These are phyloP conservation scores for Mesorhabditis sp. DNA, from an alignment of 2,888 invertebrate species.

Conservation along the genomic window DNA sequence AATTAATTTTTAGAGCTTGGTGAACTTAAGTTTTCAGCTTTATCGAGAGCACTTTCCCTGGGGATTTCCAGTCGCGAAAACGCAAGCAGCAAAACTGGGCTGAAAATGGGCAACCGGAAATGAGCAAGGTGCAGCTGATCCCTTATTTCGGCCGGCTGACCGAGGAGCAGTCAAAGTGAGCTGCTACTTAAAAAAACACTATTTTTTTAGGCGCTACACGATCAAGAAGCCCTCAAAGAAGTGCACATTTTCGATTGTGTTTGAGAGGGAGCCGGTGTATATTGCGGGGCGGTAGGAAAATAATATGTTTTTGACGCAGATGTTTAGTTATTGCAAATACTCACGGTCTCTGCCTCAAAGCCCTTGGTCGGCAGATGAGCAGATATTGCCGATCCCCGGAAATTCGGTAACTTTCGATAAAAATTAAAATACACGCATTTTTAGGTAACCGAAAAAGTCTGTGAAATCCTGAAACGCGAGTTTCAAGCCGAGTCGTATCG, in stretches of 20 bases:
- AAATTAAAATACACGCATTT: constrained; percentile 7
- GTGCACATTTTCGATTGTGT: constrained; percentile 32
- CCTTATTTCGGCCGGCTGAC: constrained; percentile 19
- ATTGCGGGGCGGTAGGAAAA: constrained; percentile 63
- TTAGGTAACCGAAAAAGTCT: constrained; percentile 53
- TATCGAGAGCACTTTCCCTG: constrained; percentile 37
- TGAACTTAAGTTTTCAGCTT: constrained; percentile 19
- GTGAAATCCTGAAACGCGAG: constrained; percentile 27
- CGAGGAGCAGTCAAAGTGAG: constrained; percentile 22
- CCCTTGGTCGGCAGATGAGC: constrained; percentile 75
- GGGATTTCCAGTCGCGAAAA: constrained; percentile 24
- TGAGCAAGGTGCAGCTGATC: constrained; percentile 38
- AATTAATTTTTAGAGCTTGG: not conserved
- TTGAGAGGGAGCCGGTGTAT: constrained; percentile 51
- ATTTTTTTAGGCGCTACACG: constrained; percentile 29
- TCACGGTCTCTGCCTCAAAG: constrained; percentile 83
- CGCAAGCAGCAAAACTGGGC: constrained; percentile 9
- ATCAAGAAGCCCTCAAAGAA: constrained; percentile 33
- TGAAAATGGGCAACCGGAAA: constrained; percentile 10
- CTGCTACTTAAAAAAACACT: not conserved
- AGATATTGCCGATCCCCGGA: constrained; percentile 28
- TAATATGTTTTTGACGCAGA: not conserved
- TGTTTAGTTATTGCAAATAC: constrained; percentile 72
- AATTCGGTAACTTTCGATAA: constrained; percentile 27
- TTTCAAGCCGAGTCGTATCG: constrained; percentile 38